A percentile compares a stretch with the other conserved stretches of the same genome.
Evolutionary conservation across 1,140 invertebrate genomes (phyloP).

Genomic region (Diabrotica undecimpunctata): DNA sequence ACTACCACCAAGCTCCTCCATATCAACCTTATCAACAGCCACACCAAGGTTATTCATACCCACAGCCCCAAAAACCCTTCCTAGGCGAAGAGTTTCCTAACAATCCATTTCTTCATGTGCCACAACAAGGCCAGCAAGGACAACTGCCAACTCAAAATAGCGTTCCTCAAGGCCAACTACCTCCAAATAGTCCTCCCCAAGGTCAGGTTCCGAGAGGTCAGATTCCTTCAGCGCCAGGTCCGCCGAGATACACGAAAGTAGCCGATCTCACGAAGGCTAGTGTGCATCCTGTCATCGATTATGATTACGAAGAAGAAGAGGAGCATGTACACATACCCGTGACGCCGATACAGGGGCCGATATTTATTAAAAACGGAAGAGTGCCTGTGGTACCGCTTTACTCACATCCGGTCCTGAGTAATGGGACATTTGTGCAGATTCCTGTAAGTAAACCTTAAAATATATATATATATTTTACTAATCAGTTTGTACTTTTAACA

Average conservation of each 20-base stretch:
- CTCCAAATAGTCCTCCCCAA: constrained; percentile 11
- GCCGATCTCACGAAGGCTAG: constrained; percentile 58
- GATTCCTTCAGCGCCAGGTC: constrained; percentile 5
- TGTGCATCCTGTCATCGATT: constrained; percentile 67
- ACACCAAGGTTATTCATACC: constrained; percentile 39
- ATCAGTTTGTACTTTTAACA: too few relatives aligned
- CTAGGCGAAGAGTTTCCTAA: constrained; percentile 36
- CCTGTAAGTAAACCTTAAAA: constrained; percentile 62
- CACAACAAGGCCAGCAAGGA: too few relatives aligned
- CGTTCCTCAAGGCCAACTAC: constrained; percentile 19
- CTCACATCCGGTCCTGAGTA: constrained; percentile 75
- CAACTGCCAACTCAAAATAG: constrained; percentile 20
- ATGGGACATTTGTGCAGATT: constrained; percentile 80
- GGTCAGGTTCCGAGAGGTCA: constrained; percentile 12
- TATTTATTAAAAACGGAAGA: constrained; percentile 72
- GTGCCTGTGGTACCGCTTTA: constrained; percentile 83
- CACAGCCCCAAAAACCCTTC: constrained; percentile 41
- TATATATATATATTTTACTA: neutral
- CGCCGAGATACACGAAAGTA: constrained; percentile 31
- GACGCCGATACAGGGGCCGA: constrained; percentile 77
- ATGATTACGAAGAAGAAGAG: constrained; percentile 58
- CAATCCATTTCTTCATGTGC: constrained; percentile 12
- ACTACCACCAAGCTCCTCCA: constrained; percentile 30
- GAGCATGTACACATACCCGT: constrained; percentile 53
- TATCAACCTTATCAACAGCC: constrained; percentile 24